Conservation (phyloP, 2,797 vertebrate species). For the Gymnoscopelus microlampas region DNA sequence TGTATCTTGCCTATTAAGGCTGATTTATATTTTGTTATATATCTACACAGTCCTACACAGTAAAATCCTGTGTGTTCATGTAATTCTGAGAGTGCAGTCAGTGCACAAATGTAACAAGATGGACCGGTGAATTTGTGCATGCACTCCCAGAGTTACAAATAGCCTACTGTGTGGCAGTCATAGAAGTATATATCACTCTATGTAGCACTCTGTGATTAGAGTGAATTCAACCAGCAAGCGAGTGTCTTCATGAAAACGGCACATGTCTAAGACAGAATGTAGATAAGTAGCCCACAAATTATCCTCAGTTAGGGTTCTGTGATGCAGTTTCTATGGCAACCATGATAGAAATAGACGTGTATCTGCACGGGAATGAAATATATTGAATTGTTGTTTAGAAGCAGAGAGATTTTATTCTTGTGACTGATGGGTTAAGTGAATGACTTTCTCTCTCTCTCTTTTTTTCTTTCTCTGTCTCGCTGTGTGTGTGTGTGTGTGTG, state of each 20-base stretch:
- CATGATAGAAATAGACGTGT: slow-evolving; percentile 84
- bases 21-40: too few species aligned
- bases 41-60: too few species aligned
- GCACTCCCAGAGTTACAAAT: slow-evolving; percentile 33
- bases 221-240: slow-evolving; percentile 11
- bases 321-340: slow-evolving; percentile 87
- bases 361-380: slow-evolving; percentile 82
- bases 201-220: slow-evolving; percentile 11
- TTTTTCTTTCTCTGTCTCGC: neutral
- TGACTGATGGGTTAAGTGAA: slow-evolving; percentile 63
- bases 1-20: slow-evolving; percentile 51
- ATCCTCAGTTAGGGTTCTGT: slow-evolving; percentile 81
- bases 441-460: neutral
- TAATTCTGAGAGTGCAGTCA: too few species aligned
- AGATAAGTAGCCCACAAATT: slow-evolving; percentile 76
- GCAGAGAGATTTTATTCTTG: slow-evolving; percentile 51
- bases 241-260: slow-evolving; percentile 43
- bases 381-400: slow-evolving; percentile 77
- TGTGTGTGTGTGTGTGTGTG: slow-evolving; percentile 19
- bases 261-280: slow-evolving; percentile 60
- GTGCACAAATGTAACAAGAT: too few species aligned
- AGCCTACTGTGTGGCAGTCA: slow-evolving; percentile 20
- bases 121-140: neutral
- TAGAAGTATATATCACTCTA: slow-evolving; percentile 14
- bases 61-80: too few species aligned